phyloP scores from a whole-genome alignment of 2,797 vertebrate species.

The Lophotriccus pileatus region DNA sequence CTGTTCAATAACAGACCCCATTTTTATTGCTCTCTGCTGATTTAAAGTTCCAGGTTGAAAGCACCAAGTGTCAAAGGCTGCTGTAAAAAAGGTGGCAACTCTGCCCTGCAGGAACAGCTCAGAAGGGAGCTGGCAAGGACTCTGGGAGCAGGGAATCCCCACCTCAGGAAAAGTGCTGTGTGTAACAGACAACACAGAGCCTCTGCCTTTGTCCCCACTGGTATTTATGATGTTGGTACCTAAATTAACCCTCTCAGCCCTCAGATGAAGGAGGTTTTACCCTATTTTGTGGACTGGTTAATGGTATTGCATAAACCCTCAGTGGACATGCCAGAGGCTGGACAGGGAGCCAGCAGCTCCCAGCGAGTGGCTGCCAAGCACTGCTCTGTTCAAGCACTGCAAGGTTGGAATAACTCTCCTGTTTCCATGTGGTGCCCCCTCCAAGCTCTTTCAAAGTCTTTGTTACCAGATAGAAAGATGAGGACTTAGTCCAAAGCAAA shows the following conservation, averaged over 20 bases:
- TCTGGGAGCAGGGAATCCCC: not conserved
- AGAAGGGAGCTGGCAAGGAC: not conserved
- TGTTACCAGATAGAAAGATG: not conserved
- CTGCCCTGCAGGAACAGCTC: not conserved
- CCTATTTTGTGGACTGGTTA: not conserved
- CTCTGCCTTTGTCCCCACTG: not conserved
- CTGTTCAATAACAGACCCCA: not conserved
- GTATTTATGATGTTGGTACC: not conserved
- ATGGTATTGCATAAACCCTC: not conserved
- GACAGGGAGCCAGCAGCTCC: not conserved
- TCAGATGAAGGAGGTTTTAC: not conserved
- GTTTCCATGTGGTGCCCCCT: not conserved
- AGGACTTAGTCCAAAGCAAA: not conserved
- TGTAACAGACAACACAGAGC: not conserved
- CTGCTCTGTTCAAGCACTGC: not conserved
- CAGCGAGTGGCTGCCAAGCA: not conserved
- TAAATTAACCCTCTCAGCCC: not conserved
- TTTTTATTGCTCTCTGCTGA: not conserved
- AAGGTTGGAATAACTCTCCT: not conserved
- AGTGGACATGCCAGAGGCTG: not conserved
- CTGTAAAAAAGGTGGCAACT: too few relatives aligned
- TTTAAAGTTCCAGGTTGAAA: not conserved
- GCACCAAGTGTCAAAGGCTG: not conserved
- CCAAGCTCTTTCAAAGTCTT: not conserved
- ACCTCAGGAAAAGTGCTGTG: not conserved